Evolutionary conservation across 2,797 vertebrate genomes (phyloP).

Genomic region (Cyclura pinguis): DNA sequence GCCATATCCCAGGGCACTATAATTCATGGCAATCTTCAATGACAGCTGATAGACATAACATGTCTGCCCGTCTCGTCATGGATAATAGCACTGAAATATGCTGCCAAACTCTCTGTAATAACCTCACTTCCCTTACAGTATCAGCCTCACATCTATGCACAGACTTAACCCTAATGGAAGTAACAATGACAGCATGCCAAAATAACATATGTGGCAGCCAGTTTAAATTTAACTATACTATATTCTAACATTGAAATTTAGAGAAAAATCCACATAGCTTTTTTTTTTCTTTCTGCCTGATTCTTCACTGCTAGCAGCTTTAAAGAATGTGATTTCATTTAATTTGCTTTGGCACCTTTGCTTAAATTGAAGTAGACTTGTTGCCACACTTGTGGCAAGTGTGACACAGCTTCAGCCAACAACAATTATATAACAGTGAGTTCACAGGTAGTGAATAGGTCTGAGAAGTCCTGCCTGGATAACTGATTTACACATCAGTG

Average conservation of each 20-base stretch:
- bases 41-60: constrained; percentile 54
- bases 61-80: constrained; percentile 39
- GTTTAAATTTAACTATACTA: constrained; percentile 43
- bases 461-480: background rate
- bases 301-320: constrained; percentile 18
- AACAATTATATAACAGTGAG: background rate
- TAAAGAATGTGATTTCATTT: constrained; percentile 1
- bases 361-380: constrained; percentile 16
- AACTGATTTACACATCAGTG: background rate
- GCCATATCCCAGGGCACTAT: constrained; percentile 14
- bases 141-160: constrained; percentile 25
- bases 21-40: constrained; percentile 37
- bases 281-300: constrained; percentile 34
- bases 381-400: constrained; percentile 4
- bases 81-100: constrained; percentile 26
- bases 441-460: constrained; percentile 1
- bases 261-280: constrained; percentile 18
- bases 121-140: constrained; percentile 42
- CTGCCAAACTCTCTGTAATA: constrained; percentile 52
- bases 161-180: constrained; percentile 55
- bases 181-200: constrained; percentile 54
- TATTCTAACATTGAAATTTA: constrained; percentile 26
- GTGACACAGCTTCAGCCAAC: background rate
- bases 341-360: constrained; percentile 23
- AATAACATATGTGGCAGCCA: constrained; percentile 54